Evolutionary conservation across 53 echinoderm and acorn worm genomes (phyloP).

Genomic region (Patiria pectinifera): DNA sequence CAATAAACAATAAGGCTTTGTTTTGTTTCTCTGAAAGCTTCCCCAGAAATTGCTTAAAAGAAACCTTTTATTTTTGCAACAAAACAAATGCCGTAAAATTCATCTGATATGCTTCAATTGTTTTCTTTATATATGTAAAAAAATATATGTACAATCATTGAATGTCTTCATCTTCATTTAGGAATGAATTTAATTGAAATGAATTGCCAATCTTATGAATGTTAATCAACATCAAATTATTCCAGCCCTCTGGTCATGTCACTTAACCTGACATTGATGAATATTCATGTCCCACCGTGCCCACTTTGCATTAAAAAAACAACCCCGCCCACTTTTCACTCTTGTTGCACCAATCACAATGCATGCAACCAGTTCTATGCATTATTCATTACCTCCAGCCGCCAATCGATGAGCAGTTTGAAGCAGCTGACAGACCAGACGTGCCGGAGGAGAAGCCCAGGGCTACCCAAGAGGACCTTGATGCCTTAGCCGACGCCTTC

Average conservation of each 20-base stretch:
- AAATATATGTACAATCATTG: neutral
- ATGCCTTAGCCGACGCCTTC: conserved; percentile 74
- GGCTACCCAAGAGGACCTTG: conserved; percentile 71
- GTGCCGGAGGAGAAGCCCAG: conserved; percentile 65
- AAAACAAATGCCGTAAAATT: neutral
- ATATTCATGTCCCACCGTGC: conserved; percentile 7
- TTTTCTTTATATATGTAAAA: neutral
- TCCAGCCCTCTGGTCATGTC: neutral
- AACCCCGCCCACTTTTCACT: neutral
- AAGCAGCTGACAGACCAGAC: conserved; percentile 51
- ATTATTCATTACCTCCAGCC: conserved; percentile 72
- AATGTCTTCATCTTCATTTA: neutral
- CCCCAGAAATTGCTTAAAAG: neutral
- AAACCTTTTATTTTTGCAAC: conserved; percentile 4
- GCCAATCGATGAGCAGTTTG: conserved; percentile 79
- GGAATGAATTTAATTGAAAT: conserved; percentile 9
- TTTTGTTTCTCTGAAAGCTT: conserved; percentile 18
- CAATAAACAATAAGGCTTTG: neutral
- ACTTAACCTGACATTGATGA: conserved; percentile 22
- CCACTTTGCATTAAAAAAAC: conserved; percentile 15
- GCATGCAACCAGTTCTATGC: conserved; percentile 47
- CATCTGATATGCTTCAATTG: neutral
- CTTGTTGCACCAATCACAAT: conserved; percentile 45
- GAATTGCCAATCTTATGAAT: conserved; percentile 16
- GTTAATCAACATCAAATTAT: conserved; percentile 1